Evolutionary conservation across 2,888 invertebrate species (phyloP), one percentile per base, ranked within the genome.

Genomic region (Drosophila fungiperda): DNA sequence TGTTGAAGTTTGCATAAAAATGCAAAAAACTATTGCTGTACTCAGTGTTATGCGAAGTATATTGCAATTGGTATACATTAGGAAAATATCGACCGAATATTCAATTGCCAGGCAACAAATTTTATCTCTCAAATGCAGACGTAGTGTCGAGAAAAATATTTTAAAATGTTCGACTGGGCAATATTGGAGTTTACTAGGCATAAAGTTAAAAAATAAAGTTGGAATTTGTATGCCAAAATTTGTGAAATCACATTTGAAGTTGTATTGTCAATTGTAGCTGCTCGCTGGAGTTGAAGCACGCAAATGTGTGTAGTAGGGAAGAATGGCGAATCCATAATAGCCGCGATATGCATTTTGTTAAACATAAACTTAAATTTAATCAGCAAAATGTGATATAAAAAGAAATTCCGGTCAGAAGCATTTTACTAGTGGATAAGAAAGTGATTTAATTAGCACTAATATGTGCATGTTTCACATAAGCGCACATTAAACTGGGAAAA

Each of bases 1-100:
- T 61, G 68, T 58, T 52, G 63, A 59, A 69, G 78, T 83, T 81
- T 83, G 89, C 87, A 83, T 83, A 81, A 63, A 83, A 89, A 81
- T 87, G 40, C 65, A 52, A 59, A 76, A 55, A 58, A 15, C 58
- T 61, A 60, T 49, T 52, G 32, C 54, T 53, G 35, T 54, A 68
- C 63, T 57, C 50, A 38, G 45, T 48, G 33, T 15, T 40, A 36
- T 60, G 35, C 48, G 45, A 55, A 60, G 33, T 53, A 42, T 32
- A 42, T 54, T 53, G 40, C 45, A 66, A 73, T 71, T 85, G 76
- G 65, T 55, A 55, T 33, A 87, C 78, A 81, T 81, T 83, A 84
- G 73, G 72, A 69, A 75, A 73, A 73, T 62, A 52, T 58, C 40
- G 50, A 66, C 29, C n/a, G 52, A 61, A 58, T 70, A 64, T 62